Percentiles rank a stretch among this genome's conserved stretches.
phyloP scores from a whole-genome alignment of 2,797 vertebrate genomes.

The Falco berigora region DNA sequence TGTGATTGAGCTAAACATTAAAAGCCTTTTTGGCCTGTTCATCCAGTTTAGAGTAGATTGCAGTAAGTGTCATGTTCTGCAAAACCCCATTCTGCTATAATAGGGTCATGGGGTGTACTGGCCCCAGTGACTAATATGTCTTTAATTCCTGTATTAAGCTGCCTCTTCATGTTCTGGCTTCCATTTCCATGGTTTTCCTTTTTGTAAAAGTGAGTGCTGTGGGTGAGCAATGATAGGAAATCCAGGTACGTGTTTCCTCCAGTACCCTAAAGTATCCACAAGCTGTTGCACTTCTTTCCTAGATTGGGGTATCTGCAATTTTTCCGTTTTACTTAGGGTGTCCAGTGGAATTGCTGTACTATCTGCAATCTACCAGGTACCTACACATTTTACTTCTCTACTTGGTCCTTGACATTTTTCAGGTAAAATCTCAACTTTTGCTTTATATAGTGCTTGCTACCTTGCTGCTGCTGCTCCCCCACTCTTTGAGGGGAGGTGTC shows the following conservation, averaged over 20 bases:
- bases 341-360: neutral
- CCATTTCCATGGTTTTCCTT: neutral
- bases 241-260: neutral
- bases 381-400: neutral
- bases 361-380: neutral
- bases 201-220: neutral
- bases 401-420: neutral
- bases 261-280: neutral
- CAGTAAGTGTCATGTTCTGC: neutral
- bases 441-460: neutral
- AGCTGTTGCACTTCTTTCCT: neutral
- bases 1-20: neutral
- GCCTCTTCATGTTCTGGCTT: neutral
- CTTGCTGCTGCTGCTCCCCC: neutral
- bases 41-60: neutral
- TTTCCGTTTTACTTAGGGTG: neutral
- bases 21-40: neutral
- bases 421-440: neutral
- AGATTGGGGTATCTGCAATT: neutral
- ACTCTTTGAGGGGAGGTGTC: too few species aligned
- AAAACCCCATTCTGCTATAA: neutral
- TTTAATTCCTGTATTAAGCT: neutral
- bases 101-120: neutral
- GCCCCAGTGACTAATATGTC: neutral
- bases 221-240: neutral